Evolutionary conservation across 2,888 invertebrate genomes (phyloP), one percentile per base, ranked within the genome.

Genomic region (Eudemis profundana): DNA sequence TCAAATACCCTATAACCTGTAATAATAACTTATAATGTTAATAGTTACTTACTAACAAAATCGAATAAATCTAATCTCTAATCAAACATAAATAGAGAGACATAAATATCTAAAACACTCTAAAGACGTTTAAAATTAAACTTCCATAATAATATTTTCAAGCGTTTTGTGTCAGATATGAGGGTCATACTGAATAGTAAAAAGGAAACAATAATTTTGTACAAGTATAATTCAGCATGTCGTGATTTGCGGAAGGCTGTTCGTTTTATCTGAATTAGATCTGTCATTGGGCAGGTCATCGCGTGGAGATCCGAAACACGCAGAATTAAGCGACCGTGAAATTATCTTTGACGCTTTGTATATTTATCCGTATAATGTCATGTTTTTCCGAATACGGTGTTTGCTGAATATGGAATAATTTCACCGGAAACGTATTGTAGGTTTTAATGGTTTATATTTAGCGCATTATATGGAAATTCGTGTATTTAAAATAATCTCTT

Each of bases 291-390:
- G 65, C 67, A 65, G 66, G 40, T 65, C 72, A 76, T 81, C 73
- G 78, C 78, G 69, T 77, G 78, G 65, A 72, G 77, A 87, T 86
- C 84, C 68, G 63, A 60, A 70, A 68, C 74, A 78, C 75, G 73
- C 62, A 67, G 68, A 73, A 68, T 72, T 78, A 82, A 79, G 78
- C 78, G 81, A 86, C 79, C 89, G 82, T 87, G 84, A 84, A 89
- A 89, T 50, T 27, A 44, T 14, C 33, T 44, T 23, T 17, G 15
- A 17, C 23, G 3, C 29, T 56, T 53, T 50, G 27, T 50, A 36
- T 44, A 46, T 61, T 23, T 46, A 44, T 23, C 23, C 15, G 7
- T 23, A 21, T 4, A 61, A 61, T 51, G 44, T 49, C 23, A 60
- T 44, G 19, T 56, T 40, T 14, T 21, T 49, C 33, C n/a, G 23